Conservation (phyloP, 2,888 invertebrate genomes). For the Silvanus unidentatus region DNA sequence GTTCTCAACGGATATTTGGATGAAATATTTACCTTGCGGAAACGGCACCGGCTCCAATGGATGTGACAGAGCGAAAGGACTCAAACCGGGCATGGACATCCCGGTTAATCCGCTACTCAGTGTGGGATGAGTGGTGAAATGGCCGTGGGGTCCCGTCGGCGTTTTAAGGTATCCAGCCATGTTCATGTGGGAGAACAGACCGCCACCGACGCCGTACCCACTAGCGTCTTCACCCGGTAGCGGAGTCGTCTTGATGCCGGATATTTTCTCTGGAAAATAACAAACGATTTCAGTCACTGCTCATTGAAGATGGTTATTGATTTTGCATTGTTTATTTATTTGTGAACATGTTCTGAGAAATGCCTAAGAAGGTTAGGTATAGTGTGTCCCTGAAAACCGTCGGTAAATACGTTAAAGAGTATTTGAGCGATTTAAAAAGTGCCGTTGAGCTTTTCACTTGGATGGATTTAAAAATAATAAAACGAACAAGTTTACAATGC, state of each 20-base stretch:
- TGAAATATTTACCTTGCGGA: constrained; percentile 40
- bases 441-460: no score
- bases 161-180: constrained; percentile 41
- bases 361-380: no score
- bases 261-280: constrained; percentile 32
- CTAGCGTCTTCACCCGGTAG: constrained; percentile 25
- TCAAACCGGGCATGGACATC: constrained; percentile 37
- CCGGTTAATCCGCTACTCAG: constrained; percentile 31
- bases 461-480: no score
- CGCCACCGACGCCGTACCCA: constrained; percentile 17
- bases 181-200: constrained; percentile 30
- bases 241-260: constrained; percentile 34
- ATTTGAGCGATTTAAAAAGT: no score
- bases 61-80: constrained; percentile 38
- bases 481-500: no score
- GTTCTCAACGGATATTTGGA: no score
- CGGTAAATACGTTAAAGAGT: no score
- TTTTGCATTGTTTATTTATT: no score
- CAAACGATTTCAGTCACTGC: constrained; percentile 4
- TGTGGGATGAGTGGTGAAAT: constrained; percentile 32
- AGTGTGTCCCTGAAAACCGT: no score
- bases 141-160: constrained; percentile 35
- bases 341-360: no score
- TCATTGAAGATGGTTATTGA: background rate
- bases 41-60: constrained; percentile 40